Conservation (phyloP, 30 jellyfish, hydroid and myxozoan genomes). For the Turritopsis dohrnii region DNA sequence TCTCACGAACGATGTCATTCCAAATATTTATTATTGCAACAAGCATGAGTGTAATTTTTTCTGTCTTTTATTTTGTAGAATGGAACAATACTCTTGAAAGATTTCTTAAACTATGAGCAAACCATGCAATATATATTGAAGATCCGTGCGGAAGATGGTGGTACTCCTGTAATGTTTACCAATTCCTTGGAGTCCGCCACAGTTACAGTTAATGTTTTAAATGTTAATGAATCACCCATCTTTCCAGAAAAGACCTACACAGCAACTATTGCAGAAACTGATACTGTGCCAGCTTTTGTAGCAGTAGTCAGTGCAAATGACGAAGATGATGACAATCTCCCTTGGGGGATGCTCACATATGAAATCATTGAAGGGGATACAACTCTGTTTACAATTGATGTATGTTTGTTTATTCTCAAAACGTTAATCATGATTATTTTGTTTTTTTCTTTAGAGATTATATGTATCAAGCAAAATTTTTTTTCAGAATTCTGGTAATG, state of each 20-base stretch:
- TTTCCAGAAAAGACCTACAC: background rate
- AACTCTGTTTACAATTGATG: background rate
- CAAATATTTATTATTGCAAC: too few species aligned
- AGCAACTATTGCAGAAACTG: background rate
- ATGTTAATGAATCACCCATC: background rate
- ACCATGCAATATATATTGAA: background rate
- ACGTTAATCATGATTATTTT: too few species aligned
- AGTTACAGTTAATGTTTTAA: constrained; percentile 6
- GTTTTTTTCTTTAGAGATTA: too few species aligned
- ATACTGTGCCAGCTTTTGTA: constrained; percentile 29
- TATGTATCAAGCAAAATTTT: too few species aligned
- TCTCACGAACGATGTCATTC: background rate
- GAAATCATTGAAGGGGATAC: background rate
- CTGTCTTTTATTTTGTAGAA: background rate
- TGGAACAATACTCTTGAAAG: background rate
- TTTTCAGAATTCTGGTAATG: constrained; percentile 2
- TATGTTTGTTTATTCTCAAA: too few species aligned
- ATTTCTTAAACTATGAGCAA: background rate
- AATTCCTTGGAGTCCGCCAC: background rate
- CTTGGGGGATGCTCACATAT: background rate
- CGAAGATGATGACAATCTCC: constrained; percentile 20
- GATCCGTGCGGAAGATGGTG: constrained; percentile 1
- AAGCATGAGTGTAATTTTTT: too few species aligned
- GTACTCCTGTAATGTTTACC: background rate
- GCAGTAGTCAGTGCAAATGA: constrained; percentile 62